Evolutionary conservation across 2,797 vertebrate genomes (phyloP), one percentile per base, ranked within the genome.

Genomic region (Myioborus miniatus): DNA sequence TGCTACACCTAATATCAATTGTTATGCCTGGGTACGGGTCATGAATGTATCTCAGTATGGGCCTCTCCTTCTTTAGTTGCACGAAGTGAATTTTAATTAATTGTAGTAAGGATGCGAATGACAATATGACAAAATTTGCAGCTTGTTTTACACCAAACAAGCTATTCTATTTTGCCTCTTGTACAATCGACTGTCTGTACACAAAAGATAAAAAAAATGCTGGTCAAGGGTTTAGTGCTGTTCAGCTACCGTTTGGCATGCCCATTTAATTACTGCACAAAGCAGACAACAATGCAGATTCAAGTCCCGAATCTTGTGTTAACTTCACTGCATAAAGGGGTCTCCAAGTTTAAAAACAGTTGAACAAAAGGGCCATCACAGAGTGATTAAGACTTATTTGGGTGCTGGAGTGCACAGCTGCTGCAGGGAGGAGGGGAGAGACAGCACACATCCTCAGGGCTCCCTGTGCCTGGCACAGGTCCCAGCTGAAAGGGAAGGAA

Each of bases 201-300:
- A 90, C 56, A 95, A 96, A 94, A 77, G 86, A 67, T 1, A 11
- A 67, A 56, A 83, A 72, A 91, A 15, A 82, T 30, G 15, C 49
- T 87, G 71, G 39, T 90, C 72, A 43, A 46, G 78, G 47, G 58
- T 92, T 92, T 89, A 88, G 63, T 36, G 67, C 63, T 89, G 83
- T 96, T 89, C 64, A 41, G 88, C 92, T 39, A 44, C 52, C 30
- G n/a, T 37, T 93, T 87, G 68, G 60, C 87, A 62, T 82, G 89
- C 86, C 77, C 81, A 78, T 87, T 90, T 82, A 93, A 97, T 96
- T 92, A 90, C 56, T 37, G 50, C 86, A 90, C 81, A 89, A 96
- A 93, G 68, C 58, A 53, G 72, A 80, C 52, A 69, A 96, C 83
- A 97, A 71, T 65, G 75, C 43, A 83, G 83, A 80, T 39, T 83